Base-by-base conservation (phyloP, 1,140 invertebrate genomes). In the Camponotus pennsylvanicus region DNA sequence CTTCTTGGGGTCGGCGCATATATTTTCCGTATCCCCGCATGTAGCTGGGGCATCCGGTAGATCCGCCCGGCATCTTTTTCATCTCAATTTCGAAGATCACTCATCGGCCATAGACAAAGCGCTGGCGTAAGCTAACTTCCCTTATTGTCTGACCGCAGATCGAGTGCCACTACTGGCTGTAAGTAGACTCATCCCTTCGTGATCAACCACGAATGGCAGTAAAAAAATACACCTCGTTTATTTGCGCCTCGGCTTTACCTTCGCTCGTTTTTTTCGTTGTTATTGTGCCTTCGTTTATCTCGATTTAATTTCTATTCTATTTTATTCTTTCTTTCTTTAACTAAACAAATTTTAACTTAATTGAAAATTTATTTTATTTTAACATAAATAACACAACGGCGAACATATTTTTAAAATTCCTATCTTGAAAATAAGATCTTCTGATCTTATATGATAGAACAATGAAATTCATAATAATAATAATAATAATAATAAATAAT, bases 121-220 rank as follows among this genome's bases (percentile, higher is more conserved):
- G 89, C 89, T 87, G 76, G 79, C 85, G 88, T 89, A 87, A 90
- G 89, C 88, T 86, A 82, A 88, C 86, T 88, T 77, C 64, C 79
- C 84, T 88, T 86, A 90, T 88, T 88, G 89, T 70, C 86, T 21
- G 86, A 78, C 76, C 86, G 57, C 55, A 90, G 77, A 90, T 90
- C 75, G 86, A 90, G 89, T 90, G 55, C 86, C 63, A 80, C 89
- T 90, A 90, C 89, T 90, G 9, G 34, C 45, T 37, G 27, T 84
- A 69, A 90, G 88, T 90, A 86, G 89, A 90, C n/a, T 76, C 89
- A 80, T 88, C 59, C 40, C 52, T 88, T 75, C 34, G 42, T 40
- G 80, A 87, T 88, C 86, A 70, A 80, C 49, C 86, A 13, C 13
- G 11, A 8, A 11, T 3, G 57, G 18, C 45, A n/a, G 45, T 8